A percentile compares a stretch with the other conserved stretches of the same genome.
Conservation (phyloP, 2,113 vertebrate genomes). For the Eudyptes chrysolophus region DNA sequence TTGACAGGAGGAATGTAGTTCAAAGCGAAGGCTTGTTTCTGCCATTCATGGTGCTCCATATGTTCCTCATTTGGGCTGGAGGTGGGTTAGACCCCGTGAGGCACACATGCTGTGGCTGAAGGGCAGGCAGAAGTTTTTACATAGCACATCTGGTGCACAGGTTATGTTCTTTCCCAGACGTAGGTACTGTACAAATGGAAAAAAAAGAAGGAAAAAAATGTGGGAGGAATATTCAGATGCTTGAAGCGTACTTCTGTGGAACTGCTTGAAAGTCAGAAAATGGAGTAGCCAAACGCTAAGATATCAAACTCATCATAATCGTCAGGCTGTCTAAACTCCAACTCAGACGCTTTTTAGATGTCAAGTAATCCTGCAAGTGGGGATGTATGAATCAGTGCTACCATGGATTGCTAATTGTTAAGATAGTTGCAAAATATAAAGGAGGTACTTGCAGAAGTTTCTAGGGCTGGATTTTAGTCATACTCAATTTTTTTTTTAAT, state of each 20-base stretch:
- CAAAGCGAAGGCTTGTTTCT: constrained; percentile 14
- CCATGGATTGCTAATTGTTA: constrained; percentile 28
- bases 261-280: constrained; percentile 17
- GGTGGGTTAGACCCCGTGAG: neutral
- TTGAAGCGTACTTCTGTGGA: neutral
- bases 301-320: neutral
- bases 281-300: neutral
- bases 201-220: neutral
- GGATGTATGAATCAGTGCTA: constrained; percentile 40
- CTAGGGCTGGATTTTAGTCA: neutral
- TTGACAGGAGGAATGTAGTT: constrained; percentile 44
- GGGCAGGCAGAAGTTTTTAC: neutral
- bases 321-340: constrained; percentile 36
- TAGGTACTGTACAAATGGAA: neutral
- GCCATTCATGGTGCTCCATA: constrained; percentile 32
- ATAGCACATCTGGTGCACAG: constrained; percentile 41
- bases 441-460: constrained; percentile 16
- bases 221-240: constrained; percentile 25
- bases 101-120: constrained; percentile 3
- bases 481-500: neutral
- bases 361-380: constrained; percentile 17
- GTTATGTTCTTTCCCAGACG: neutral
- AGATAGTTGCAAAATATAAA: neutral
- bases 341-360: constrained; percentile 29
- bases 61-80: constrained; percentile 57